These are phyloP conservation scores for Turnix velox DNA, from an alignment of 2,113 vertebrate genomes.

Conservation along the genomic window DNA sequence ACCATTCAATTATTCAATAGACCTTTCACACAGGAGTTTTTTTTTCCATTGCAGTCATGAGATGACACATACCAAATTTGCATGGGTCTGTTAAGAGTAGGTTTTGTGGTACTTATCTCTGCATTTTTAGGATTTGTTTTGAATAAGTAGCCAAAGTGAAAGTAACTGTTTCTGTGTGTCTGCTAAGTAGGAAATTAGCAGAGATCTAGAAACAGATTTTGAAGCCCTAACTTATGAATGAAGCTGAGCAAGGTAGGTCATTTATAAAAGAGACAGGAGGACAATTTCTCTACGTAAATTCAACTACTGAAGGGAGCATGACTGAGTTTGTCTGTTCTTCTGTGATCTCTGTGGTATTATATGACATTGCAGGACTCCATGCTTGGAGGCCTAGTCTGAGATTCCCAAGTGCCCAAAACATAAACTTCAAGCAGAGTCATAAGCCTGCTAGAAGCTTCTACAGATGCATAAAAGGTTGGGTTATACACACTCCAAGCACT, in stretches of 20 bases:
- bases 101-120: background rate
- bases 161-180: background rate
- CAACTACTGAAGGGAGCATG: background rate
- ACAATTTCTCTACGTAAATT: background rate
- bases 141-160: background rate
- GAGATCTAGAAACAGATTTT: background rate
- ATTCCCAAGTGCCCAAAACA: background rate
- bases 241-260: background rate
- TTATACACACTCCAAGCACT: background rate
- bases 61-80: fast-evolving
- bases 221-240: background rate
- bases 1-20: background rate
- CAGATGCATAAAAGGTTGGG: fast-evolving
- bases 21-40: background rate
- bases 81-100: background rate
- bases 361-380: background rate
- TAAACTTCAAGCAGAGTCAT: background rate
- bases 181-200: background rate
- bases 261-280: background rate
- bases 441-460: background rate
- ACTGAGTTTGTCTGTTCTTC: background rate
- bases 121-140: background rate
- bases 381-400: background rate
- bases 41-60: background rate
- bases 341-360: background rate